Base-by-base conservation (phyloP, 2,888 invertebrate species). In the Coleophora deauratella region DNA sequence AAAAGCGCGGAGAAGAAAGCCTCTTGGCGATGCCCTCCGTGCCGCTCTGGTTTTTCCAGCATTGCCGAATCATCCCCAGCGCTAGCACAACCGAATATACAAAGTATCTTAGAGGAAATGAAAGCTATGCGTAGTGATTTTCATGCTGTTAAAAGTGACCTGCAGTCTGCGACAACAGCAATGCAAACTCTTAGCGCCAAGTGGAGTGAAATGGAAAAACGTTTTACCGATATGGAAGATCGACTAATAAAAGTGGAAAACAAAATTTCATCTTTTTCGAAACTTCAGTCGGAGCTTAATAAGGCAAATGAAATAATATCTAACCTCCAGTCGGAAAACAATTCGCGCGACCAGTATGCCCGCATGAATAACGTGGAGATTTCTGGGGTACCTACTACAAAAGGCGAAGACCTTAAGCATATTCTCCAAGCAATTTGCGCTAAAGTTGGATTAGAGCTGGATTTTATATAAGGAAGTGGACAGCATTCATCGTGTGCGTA, bases 311-410 rank as follows among this genome's bases (percentile, higher is more conserved):
- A 10, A 9, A 12, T 14, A 8, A 38, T 15, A 14, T 14, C 37
- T 38, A 32, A 9, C 14, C 37, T 31, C 4, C 31, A 38, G 14
- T 13, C 8, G 9, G 32, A 38, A 7, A 38, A 32, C 14, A 31
- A 37, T 15, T 9, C 37, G 2, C 31, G 37, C 7, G 41, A 47
- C 12, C 44, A 43, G 27, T 41, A 32, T 9, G 36, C 38, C 3
- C 21, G 47, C 7, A 31, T 38, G 31, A 44, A 44, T 33, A 46
- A 46, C 13, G 21, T 46, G 10, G 41, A 46, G 14, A 43, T 46
- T 6, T 41, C 41, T n/a, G 41, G 47, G 1, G 12, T 47, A 10
- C 47, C 47, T 8, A 2, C 33, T 7, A 30, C 9, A 3, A 47
- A 41, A 13, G 38, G 43, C 4, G 47, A 45, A 37, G 45, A 47